phyloP scores from a whole-genome alignment of 1,140 invertebrate genomes.

The Sminthurinus signatus region DNA sequence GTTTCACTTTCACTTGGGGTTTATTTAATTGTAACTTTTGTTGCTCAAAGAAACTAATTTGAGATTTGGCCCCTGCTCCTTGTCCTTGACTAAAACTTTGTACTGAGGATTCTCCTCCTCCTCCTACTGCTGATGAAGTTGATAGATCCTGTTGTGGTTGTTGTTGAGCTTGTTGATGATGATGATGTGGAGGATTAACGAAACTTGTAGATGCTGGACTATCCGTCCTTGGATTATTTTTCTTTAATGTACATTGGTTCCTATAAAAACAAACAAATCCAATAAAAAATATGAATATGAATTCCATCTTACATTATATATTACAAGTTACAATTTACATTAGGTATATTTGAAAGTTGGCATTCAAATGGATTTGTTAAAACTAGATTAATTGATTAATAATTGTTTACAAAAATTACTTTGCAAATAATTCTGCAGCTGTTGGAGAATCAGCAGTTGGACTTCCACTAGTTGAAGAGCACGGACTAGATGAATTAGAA shows the following conservation, averaged over 20 bases:
- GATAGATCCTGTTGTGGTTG: slow-evolving; percentile 5
- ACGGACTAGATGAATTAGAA: slow-evolving; percentile 43
- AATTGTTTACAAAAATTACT: too few species aligned
- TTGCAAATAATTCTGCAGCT: slow-evolving; percentile 65
- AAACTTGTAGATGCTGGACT: slow-evolving; percentile 30
- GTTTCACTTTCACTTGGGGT: slow-evolving; percentile 64
- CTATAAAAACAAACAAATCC: too few species aligned
- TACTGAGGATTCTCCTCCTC: slow-evolving; percentile 6
- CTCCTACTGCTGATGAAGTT: too few species aligned
- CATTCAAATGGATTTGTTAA: too few species aligned
- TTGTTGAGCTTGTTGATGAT: background rate
- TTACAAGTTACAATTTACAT: too few species aligned
- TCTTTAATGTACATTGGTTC: slow-evolving; percentile 77
- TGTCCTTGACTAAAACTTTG: background rate
- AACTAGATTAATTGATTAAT: too few species aligned
- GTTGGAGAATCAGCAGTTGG: slow-evolving; percentile 51
- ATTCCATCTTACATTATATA: too few species aligned
- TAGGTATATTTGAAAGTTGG: too few species aligned
- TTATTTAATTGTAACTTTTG: slow-evolving; percentile 50
- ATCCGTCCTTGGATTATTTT: slow-evolving; percentile 51
- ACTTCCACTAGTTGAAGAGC: slow-evolving; percentile 21
- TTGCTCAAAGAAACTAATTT: slow-evolving; percentile 51
- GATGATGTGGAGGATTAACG: too few species aligned
- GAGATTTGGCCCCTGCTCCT: slow-evolving; percentile 49
- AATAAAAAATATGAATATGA: too few species aligned